A percentile compares a stretch with the other conserved stretches of the same genome.
Evolutionary conservation across 2,888 invertebrate genomes (phyloP).

Genomic region (Cactoblastis cactorum): DNA sequence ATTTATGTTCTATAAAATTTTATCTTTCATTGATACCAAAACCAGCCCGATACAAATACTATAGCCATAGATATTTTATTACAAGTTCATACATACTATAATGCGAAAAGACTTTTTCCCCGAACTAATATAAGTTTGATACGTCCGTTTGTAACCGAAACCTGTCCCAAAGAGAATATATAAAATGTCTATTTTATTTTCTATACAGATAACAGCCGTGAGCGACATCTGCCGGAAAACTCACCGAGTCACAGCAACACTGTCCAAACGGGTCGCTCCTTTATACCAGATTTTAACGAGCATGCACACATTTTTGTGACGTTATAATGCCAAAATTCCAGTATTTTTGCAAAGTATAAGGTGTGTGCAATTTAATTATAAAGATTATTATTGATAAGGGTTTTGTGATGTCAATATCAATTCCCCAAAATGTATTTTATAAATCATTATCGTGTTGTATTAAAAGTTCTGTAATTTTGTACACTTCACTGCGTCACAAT

Average conservation of each 20-base stretch:
- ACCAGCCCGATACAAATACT: no score
- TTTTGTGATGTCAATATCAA: slow-evolving; percentile 10
- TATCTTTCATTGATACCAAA: no score
- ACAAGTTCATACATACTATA: no score
- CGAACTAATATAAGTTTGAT: no score
- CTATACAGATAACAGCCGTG: slow-evolving; percentile 11
- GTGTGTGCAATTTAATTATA: background rate
- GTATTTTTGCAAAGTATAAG: background rate
- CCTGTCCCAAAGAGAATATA: background rate
- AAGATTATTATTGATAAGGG: slow-evolving; percentile 8
- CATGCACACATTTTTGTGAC: background rate
- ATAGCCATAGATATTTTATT: no score
- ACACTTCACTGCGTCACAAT: background rate
- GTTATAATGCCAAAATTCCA: background rate
- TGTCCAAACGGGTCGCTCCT: slow-evolving; percentile 11
- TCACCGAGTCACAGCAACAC: background rate
- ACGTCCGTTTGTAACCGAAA: no score
- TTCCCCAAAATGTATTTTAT: slow-evolving; percentile 5
- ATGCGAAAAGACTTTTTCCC: no score
- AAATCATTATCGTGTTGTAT: background rate
- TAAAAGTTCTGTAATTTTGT: background rate
- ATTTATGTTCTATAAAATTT: no score
- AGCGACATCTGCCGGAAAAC: slow-evolving; percentile 5
- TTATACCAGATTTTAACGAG: slow-evolving; percentile 9
- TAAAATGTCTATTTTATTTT: background rate